phyloP scores from a whole-genome alignment of 2,797 vertebrate genomes.

The Rhinatrema bivittatum region DNA sequence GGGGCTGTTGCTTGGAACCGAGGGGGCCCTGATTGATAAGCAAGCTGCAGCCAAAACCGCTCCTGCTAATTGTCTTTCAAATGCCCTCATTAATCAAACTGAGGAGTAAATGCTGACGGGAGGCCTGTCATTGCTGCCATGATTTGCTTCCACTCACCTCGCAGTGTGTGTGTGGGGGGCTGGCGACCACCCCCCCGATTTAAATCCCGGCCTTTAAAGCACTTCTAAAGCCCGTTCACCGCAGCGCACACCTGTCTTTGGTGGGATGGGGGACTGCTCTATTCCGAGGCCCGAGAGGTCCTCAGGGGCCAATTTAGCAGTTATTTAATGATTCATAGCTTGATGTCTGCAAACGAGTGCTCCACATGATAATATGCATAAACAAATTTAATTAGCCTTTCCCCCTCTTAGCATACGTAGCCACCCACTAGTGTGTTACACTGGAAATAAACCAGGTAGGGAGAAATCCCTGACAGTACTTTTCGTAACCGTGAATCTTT shows the following conservation, averaged over 20 bases:
- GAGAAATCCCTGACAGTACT: no score
- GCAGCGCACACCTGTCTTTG: constrained; percentile 75
- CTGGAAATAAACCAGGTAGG: constrained; percentile 43
- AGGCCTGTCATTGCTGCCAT: constrained; percentile 73
- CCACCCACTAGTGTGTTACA: constrained; percentile 45
- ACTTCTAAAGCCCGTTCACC: constrained; percentile 34
- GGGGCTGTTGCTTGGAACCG: constrained; percentile 73
- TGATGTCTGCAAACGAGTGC: constrained; percentile 84
- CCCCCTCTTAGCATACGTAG: constrained; percentile 50
- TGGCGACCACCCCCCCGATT: constrained; percentile 49
- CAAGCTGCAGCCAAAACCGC: constrained; percentile 88
- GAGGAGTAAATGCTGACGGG: constrained; percentile 65
- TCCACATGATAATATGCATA: constrained; percentile 91
- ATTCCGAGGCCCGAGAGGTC: constrained; percentile 66
- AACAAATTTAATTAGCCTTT: constrained; percentile 95
- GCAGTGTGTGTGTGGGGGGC: constrained; percentile 77
- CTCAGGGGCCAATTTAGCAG: constrained; percentile 91
- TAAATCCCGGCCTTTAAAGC: constrained; percentile 48
- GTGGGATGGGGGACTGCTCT: constrained; percentile 77
- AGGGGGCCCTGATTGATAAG: constrained; percentile 90
- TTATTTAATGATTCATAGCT: constrained; percentile 94
- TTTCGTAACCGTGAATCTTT: no score
- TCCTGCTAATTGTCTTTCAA: constrained; percentile 97
- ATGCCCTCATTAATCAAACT: constrained; percentile 96
- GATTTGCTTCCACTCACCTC: constrained; percentile 74